Evolutionary conservation across 2,797 vertebrate genomes (phyloP).

Genomic region (Austrolebias charrua): DNA sequence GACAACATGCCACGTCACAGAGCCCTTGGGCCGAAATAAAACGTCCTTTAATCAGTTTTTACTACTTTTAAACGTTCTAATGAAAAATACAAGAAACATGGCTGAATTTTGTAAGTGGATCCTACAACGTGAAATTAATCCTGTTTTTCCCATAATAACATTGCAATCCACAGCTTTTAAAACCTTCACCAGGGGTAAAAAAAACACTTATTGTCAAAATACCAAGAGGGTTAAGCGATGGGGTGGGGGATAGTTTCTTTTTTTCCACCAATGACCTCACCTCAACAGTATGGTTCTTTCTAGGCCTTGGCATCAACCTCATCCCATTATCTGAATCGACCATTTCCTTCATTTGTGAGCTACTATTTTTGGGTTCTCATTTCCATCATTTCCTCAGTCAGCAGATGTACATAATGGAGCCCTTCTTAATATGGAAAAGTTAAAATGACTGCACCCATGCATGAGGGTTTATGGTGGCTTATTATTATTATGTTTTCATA

Average conservation of each 20-base stretch:
- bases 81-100: neutral
- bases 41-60: neutral
- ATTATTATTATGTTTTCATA: neutral
- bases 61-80: neutral
- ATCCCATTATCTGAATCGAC: slow-evolving; percentile 60
- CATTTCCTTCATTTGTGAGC: slow-evolving; percentile 29
- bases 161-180: slow-evolving; percentile 19
- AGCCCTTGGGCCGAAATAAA: neutral
- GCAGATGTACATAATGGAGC: slow-evolving; percentile 33
- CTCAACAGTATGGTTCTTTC: slow-evolving; percentile 45
- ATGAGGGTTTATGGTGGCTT: neutral
- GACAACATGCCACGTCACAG: slow-evolving; percentile 3
- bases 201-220: slow-evolving; percentile 32
- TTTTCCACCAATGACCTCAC: slow-evolving; percentile 71
- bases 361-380: slow-evolving; percentile 59
- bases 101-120: neutral
- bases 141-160: neutral
- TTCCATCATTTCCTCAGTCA: slow-evolving; percentile 42
- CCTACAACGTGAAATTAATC: neutral
- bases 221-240: slow-evolving; percentile 9
- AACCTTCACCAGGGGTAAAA: slow-evolving; percentile 25
- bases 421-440: slow-evolving; percentile 51
- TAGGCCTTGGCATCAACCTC: slow-evolving; percentile 54
- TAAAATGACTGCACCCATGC: slow-evolving; percentile 25
- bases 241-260: slow-evolving; percentile 11